These are phyloP conservation scores for Cryptomyrus ogoouensis DNA, from an alignment of 2,113 vertebrate species.

Conservation along the genomic window DNA sequence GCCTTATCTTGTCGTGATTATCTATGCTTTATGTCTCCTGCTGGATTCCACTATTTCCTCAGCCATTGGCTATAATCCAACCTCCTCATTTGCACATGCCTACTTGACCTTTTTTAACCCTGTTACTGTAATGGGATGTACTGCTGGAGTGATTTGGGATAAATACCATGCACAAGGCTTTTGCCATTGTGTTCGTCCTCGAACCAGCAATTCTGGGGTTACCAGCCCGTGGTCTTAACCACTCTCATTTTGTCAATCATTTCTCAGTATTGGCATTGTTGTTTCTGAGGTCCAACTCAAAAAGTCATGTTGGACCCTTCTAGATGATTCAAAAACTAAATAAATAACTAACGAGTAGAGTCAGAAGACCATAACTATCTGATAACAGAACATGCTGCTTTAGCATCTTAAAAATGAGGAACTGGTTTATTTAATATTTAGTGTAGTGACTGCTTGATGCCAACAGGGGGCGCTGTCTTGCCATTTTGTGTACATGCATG, in stretches of 20 bases:
- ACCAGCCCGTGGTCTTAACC: background rate
- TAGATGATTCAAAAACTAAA: background rate
- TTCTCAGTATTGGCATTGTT: background rate
- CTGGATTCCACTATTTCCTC: background rate
- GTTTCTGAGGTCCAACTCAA: background rate
- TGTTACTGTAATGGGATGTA: background rate
- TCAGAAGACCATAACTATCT: background rate
- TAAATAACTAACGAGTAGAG: background rate
- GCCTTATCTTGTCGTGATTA: background rate
- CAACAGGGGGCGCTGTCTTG: background rate
- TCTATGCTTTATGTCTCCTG: background rate
- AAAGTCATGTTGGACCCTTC: background rate
- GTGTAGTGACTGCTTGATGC: background rate
- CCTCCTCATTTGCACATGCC: background rate
- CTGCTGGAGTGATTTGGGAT: background rate
- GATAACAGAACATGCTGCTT: background rate
- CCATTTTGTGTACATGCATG: background rate
- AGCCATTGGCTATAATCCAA: background rate
- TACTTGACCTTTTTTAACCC: background rate
- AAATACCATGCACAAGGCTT: background rate
- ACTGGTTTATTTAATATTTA: background rate
- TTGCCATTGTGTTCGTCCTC: background rate
- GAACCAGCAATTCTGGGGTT: background rate
- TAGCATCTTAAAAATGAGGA: background rate
- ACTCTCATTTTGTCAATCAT: background rate